Evolutionary conservation across 2,888 invertebrate species (phyloP).

Genomic region (Eupithecia exiguata): DNA sequence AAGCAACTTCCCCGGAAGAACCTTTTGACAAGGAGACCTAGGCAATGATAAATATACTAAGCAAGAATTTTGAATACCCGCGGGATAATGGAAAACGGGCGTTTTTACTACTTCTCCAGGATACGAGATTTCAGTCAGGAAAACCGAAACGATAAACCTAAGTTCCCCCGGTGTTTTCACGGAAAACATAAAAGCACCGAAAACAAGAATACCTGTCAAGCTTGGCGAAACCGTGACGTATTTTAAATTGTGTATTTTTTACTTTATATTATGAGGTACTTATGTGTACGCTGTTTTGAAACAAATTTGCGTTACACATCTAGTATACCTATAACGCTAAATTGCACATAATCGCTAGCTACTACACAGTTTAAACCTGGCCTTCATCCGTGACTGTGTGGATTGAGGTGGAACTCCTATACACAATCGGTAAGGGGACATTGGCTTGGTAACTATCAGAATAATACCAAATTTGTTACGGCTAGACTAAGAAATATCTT

Average conservation of each 20-base stretch:
- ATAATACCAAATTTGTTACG: not conserved
- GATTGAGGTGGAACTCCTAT: not conserved
- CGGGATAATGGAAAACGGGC: too few relatives aligned
- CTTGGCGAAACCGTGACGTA: not conserved
- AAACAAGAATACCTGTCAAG: not conserved
- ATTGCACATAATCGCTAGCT: constrained; percentile 1
- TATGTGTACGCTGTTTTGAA: not conserved
- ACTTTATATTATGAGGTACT: not conserved
- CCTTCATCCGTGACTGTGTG: constrained; percentile 7
- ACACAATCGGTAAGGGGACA: not conserved
- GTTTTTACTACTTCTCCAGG: too few relatives aligned
- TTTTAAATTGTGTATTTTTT: not conserved
- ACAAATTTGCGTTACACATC: not conserved
- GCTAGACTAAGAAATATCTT: not conserved
- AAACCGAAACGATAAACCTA: not conserved
- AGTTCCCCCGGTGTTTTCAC: not conserved
- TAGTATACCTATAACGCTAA: not conserved
- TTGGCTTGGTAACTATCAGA: not conserved
- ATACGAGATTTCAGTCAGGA: not conserved
- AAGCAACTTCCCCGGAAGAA: too few relatives aligned
- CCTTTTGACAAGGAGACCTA: too few relatives aligned
- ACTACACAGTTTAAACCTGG: constrained; percentile 1
- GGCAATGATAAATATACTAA: too few relatives aligned
- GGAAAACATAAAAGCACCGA: not conserved
- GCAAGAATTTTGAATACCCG: not conserved